Evolutionary conservation across 2,888 invertebrate genomes (phyloP).

Genomic region (Ennomos quercinarius): DNA sequence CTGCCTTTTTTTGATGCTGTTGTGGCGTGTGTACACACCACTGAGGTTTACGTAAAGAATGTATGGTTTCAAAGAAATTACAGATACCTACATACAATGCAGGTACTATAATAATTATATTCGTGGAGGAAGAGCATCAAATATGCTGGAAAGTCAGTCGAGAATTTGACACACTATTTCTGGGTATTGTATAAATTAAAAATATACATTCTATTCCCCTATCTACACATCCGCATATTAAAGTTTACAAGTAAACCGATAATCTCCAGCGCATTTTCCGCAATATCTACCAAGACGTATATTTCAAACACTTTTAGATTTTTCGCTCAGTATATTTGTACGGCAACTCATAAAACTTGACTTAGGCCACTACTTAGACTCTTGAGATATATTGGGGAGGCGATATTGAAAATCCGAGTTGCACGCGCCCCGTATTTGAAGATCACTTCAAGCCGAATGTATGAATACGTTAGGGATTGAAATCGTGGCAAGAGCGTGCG

Average conservation of each 20-base stretch:
- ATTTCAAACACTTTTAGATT: slow-evolving; percentile 26
- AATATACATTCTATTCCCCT: too few relatives aligned
- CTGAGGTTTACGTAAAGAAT: too few relatives aligned
- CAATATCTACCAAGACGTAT: slow-evolving; percentile 16
- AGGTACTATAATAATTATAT: too few relatives aligned
- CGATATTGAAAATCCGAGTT: slow-evolving; percentile 69
- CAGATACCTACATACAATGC: too few relatives aligned
- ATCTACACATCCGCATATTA: neutral
- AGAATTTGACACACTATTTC: too few relatives aligned
- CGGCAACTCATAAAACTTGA: slow-evolving; percentile 69
- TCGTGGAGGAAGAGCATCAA: too few relatives aligned
- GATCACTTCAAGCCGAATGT: slow-evolving; percentile 59
- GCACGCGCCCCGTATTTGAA: slow-evolving; percentile 64
- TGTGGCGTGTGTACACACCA: too few relatives aligned
- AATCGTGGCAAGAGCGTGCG: slow-evolving; percentile 31
- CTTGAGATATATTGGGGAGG: slow-evolving; percentile 64
- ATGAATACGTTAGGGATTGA: slow-evolving; percentile 59
- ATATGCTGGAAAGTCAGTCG: too few relatives aligned
- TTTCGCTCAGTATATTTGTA: slow-evolving; percentile 50
- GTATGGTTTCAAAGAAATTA: too few relatives aligned
- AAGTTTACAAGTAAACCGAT: slow-evolving; percentile 8
- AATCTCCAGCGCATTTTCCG: neutral
- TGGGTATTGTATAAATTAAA: too few relatives aligned
- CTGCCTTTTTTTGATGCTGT: too few relatives aligned
- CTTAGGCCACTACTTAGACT: slow-evolving; percentile 61